phyloP scores from a whole-genome alignment of 2,113 vertebrate species.

The Geothlypis trichas region DNA sequence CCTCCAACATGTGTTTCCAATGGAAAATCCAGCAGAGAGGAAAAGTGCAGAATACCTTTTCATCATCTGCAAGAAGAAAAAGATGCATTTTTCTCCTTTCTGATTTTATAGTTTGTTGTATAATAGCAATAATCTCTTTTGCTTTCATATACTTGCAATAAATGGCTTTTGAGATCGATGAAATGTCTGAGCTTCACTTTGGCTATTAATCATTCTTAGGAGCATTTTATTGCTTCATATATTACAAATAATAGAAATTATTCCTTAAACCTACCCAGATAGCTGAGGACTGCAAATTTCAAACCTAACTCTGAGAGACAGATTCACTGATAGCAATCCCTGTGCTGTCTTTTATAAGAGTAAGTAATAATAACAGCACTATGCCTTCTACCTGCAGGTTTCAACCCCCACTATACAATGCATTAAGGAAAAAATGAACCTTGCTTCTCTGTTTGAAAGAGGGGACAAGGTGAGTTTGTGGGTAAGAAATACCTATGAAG shows the following conservation, averaged over 20 bases:
- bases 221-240: conserved; percentile 48
- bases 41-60: neutral
- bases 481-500: neutral
- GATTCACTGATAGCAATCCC: neutral
- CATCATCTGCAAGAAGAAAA: neutral
- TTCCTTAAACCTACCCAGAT: neutral
- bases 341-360: neutral
- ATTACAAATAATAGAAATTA: conserved; percentile 41
- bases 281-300: conserved; percentile 47
- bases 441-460: neutral
- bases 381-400: conserved; percentile 20
- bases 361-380: conserved; percentile 24
- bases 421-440: conserved; percentile 26
- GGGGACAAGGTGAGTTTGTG: neutral
- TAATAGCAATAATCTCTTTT: conserved; percentile 50
- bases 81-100: conserved; percentile 31
- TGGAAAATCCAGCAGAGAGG: conserved; percentile 15
- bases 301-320: conserved; percentile 26
- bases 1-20: neutral
- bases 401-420: neutral
- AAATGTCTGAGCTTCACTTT: conserved; percentile 32
- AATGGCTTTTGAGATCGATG: conserved; percentile 46
- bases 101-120: conserved; percentile 48
- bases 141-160: conserved; percentile 39
- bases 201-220: conserved; percentile 61